Base-by-base conservation (phyloP, 2,888 invertebrate genomes). In the Fragum sueziense region DNA sequence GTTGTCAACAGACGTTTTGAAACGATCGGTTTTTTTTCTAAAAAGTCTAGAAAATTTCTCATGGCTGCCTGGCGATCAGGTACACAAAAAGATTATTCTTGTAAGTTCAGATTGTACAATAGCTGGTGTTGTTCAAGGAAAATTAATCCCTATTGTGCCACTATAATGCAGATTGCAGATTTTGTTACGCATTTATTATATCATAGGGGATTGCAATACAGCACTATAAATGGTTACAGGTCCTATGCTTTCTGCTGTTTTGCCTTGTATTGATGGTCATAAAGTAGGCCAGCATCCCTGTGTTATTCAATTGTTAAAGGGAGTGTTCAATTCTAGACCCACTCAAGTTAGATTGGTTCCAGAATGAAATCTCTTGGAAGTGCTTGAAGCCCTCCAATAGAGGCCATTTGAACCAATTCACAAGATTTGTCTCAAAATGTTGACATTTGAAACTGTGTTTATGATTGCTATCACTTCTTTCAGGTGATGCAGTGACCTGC, bases 241-340 rank as follows among this genome's bases (percentile, higher is more conserved):
- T 80, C 80, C n/a, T 9, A 79, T 79, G 79, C 31, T 79, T 0
- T 84, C 79, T 20, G 34, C 77, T 29, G 71, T 73, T 22, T 33
- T 79, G 69, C 17, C 62, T 29, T 70, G 29, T n/a, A 52, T 81
- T 33, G 75, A 73, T 37, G 68, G 69, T n/a, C 17, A 47, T 47
- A 47, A 47, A 14, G 47, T 47, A 2, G 47, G 47, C n/a, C 47
- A 84, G 61, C 79, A 84, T 71, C 84, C 79, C n/a, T 72, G 72
- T 74, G 65, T 81, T n/a, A 75, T 76, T 14, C 57, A 61, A 34
- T 51, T 80, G 20, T 47, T 84, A 14, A 80, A 68, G 54, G 79
- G 74, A 14, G 67, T 84, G 29, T 79, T 81, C 54, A 74, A 81
- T n/a, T n/a, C n/a, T n/a, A n/a, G n/a, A n/a, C n/a, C n/a, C n/a